Evolutionary conservation across 2,113 vertebrate genomes (phyloP).

Genomic region (Gopherus evgoodei): DNA sequence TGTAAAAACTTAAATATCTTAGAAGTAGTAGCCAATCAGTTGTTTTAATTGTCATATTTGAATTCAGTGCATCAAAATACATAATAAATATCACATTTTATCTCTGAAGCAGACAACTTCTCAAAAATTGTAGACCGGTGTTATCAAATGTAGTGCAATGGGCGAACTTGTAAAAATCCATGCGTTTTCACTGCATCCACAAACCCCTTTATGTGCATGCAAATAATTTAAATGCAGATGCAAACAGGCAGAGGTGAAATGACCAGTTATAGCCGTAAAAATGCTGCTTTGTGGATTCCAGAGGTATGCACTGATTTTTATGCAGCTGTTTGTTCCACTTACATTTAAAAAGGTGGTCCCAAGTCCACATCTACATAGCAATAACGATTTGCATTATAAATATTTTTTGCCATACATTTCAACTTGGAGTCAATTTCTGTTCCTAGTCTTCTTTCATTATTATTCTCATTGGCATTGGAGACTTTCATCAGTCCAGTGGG

Average conservation of each 20-base stretch:
- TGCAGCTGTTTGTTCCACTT: conserved; percentile 17
- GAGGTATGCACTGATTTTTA: not conserved
- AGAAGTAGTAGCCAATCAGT: no score
- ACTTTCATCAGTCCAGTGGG: conserved; percentile 18
- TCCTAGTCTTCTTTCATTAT: conserved; percentile 37
- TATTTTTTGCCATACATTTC: conserved; percentile 26
- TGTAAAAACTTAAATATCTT: no score
- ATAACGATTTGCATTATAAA: conserved; percentile 27
- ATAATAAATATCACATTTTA: no score
- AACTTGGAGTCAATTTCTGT: conserved; percentile 37
- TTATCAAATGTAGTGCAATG: not conserved
- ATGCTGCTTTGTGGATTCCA: conserved; percentile 18
- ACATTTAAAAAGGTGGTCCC: not conserved
- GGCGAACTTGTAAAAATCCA: not conserved
- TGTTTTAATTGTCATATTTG: no score
- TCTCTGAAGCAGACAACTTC: no score
- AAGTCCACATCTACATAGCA: not conserved
- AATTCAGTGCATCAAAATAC: no score
- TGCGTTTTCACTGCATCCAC: not conserved
- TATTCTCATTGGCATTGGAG: conserved; percentile 33
- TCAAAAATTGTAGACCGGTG: no score
- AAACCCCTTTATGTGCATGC: rapidly evolving
- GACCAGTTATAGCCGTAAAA: not conserved
- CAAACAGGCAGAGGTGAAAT: not conserved
- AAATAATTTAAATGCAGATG: not conserved